Evolutionary conservation across 2,113 vertebrate genomes (phyloP), one percentile per base, ranked within the genome.

Genomic region (Cynocephalus volans): DNA sequence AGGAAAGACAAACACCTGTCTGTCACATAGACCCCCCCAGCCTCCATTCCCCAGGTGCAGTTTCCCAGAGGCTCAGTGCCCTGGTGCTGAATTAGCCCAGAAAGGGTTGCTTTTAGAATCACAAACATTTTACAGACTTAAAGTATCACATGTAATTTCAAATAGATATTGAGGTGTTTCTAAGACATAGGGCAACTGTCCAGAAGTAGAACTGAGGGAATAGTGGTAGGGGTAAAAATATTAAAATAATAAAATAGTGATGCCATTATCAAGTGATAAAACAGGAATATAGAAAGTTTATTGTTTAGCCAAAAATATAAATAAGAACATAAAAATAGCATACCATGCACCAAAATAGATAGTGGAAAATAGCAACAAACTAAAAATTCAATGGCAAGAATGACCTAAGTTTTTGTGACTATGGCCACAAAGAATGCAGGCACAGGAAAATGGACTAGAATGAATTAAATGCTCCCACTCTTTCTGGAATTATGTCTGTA

Each of bases 181-280:
- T 17, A 90, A 64, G 76, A 45, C 6, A 17, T 6, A 64, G 17
- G 6, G n/a, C 8, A 90, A 92, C 1, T 91, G 8, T 54, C 28
- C 58, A 86, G 58, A 88, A 82, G 79, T 77, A 60, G 81, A 94
- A 88, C 65, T 81, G 31, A 91, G 24, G 56, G 26, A 85, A 73
- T 56, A 82, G 31, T 54, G 26, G 7, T 84, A 69, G 41, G 11
- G 10, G 14, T 58, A 41, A 92, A 89, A 83, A 58, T 67, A 96
- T 21, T 65, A 93, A 94, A 88, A 65, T 80, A 13, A 80, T 77
- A 93, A 95, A 92, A 77, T 75, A 75, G 56, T 91, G 48, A 96
- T 64, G 21, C 1, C 23, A 86, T 33, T 92, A 56, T 19, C 17
- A 69, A 70, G 36, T 69, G n/a, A 86, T 52, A 79, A 90, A 94